Evolutionary conservation across 2,888 invertebrate genomes (phyloP).

Genomic region (Caenorhabditis sp.): DNA sequence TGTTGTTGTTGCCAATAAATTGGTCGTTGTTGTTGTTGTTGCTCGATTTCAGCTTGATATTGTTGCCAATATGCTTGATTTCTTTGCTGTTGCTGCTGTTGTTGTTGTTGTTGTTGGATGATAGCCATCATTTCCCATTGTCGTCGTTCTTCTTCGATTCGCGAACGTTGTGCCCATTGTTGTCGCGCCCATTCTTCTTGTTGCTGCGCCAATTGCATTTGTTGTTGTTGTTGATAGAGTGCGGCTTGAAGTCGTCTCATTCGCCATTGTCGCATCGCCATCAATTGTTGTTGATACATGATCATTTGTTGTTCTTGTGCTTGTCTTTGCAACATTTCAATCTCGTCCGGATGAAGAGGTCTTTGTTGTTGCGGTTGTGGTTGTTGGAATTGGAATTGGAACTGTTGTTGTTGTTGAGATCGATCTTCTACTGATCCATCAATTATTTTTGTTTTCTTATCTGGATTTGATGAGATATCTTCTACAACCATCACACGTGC

Average conservation of each 20-base stretch:
- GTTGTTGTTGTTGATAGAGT: constrained; percentile 30
- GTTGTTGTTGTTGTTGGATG: constrained; percentile 22
- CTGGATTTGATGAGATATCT: constrained; percentile 11
- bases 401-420: neutral
- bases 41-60: constrained; percentile 26
- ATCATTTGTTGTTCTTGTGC: constrained; percentile 24
- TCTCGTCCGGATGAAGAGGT: constrained; percentile 38
- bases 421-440: constrained; percentile 34
- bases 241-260: constrained; percentile 30
- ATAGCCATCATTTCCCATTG: constrained; percentile 18
- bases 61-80: constrained; percentile 35
- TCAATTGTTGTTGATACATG: constrained; percentile 34
- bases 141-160: constrained; percentile 34
- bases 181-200: constrained; percentile 36
- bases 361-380: constrained; percentile 5
- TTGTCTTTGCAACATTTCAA: constrained; percentile 27
- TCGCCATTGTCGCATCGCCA: constrained; percentile 31
- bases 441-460: constrained; percentile 6
- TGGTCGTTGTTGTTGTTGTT: constrained; percentile 32
- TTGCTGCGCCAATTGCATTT: constrained; percentile 16
- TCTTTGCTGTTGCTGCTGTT: constrained; percentile 23
- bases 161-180: constrained; percentile 29
- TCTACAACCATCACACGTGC: constrained; percentile 35
- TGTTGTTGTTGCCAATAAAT: constrained; percentile 15
- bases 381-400: constrained; percentile 26